Percentiles rank a stretch among this genome's conserved stretches.
These are phyloP conservation scores for Microhierax caerulescens DNA, from an alignment of 2,797 vertebrate species.

Conservation along the genomic window DNA sequence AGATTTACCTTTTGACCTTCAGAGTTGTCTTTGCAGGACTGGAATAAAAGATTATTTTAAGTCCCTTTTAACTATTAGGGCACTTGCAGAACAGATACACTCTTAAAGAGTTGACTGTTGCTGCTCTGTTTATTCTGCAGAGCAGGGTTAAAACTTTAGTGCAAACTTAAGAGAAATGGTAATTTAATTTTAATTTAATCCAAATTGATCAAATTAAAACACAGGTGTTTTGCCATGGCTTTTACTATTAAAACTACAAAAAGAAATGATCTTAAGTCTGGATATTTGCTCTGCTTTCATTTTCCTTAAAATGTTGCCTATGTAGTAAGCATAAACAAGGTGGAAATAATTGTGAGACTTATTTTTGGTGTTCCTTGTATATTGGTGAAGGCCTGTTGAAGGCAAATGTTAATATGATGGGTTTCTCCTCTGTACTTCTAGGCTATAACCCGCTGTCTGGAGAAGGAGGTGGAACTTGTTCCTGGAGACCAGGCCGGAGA, in stretches of 20 bases:
- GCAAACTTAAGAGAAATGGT: background rate
- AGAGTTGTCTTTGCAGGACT: background rate
- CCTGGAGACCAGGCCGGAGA: constrained; percentile 88
- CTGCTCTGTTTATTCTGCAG: background rate
- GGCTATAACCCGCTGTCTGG: constrained; percentile 90
- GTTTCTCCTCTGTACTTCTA: constrained; percentile 58
- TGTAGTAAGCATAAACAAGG: background rate
- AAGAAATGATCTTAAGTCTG: background rate
- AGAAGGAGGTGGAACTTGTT: constrained; percentile 84
- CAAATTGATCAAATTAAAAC: background rate
- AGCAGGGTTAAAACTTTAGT: background rate
- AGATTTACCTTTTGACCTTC: background rate
- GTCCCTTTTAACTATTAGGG: background rate
- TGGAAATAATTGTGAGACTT: background rate
- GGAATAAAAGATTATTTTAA: background rate
- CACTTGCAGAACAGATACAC: background rate
- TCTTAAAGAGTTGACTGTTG: background rate
- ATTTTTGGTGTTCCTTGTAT: background rate
- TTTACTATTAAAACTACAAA: background rate
- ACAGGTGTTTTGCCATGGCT: background rate
- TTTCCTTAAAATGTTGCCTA: background rate
- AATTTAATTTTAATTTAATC: background rate
- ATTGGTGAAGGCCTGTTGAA: background rate
- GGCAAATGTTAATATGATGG: background rate
- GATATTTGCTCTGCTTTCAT: background rate